Evolutionary conservation across 2,113 vertebrate genomes (phyloP).

Genomic region (Ciconia boyciana): DNA sequence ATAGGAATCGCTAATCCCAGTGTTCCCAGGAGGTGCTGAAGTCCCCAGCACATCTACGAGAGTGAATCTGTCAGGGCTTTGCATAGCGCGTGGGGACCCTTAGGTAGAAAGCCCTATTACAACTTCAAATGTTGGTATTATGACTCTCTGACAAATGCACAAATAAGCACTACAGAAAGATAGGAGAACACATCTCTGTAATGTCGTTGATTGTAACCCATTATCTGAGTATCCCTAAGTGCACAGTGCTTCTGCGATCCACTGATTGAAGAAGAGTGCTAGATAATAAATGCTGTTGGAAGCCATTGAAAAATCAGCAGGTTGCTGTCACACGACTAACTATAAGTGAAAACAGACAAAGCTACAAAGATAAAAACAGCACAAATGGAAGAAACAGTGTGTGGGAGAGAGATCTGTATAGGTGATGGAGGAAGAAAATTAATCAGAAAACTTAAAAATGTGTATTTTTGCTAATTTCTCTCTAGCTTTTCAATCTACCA

Average conservation of each 20-base stretch:
- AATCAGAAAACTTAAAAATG: not conserved
- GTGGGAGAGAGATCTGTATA: not conserved
- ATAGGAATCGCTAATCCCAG: not conserved
- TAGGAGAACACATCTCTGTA: not conserved
- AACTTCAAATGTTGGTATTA: not conserved
- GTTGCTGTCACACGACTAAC: not conserved
- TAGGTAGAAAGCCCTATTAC: not conserved
- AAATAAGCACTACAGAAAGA: not conserved
- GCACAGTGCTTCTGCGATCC: not conserved
- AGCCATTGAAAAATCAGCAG: slow-evolving; percentile 38
- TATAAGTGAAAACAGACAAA: slow-evolving; percentile 13
- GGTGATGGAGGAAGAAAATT: not conserved
- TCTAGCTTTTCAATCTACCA: not conserved
- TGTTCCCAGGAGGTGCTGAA: not conserved
- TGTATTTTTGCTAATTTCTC: not conserved
- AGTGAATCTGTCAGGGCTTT: not conserved
- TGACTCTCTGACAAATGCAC: not conserved
- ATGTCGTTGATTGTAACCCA: not conserved
- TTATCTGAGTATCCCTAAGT: not conserved
- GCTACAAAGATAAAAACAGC: not conserved
- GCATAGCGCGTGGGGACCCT: not conserved
- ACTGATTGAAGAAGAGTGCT: slow-evolving; percentile 32
- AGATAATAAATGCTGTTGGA: slow-evolving; percentile 19
- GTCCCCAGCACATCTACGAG: not conserved
- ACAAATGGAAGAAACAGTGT: not conserved